These are phyloP conservation scores for Tryphoninae sp. DNA, from an alignment of 2,888 invertebrate species.

Conservation along the genomic window DNA sequence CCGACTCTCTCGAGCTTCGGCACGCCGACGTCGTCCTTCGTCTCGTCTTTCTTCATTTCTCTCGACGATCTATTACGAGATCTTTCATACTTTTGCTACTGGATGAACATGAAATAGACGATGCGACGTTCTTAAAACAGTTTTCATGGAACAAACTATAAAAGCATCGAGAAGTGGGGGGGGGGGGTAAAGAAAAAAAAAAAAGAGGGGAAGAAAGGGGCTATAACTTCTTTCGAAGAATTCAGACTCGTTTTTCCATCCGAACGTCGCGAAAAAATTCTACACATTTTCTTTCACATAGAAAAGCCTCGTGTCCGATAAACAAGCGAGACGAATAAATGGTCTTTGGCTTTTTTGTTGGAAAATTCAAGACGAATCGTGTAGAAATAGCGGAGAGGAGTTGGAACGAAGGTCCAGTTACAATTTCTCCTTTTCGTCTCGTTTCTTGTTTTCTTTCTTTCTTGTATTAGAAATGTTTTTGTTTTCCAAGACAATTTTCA, in stretches of 20 bases:
- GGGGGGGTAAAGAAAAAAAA: neutral
- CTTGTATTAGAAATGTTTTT: too few species aligned
- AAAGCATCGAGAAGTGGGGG: neutral
- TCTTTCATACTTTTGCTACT: slow-evolving; percentile 4
- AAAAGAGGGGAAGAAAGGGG: neutral
- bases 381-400: neutral
- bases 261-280: slow-evolving; percentile 15
- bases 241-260: slow-evolving; percentile 17
- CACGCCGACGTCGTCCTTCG: neutral
- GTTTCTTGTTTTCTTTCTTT: slow-evolving; percentile 15
- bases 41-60: neutral
- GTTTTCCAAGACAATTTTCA: too few species aligned
- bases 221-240: slow-evolving; percentile 42
- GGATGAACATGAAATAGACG: slow-evolving; percentile 24
- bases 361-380: slow-evolving; percentile 4
- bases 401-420: slow-evolving; percentile 40
- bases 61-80: slow-evolving; percentile 7
- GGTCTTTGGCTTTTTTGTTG: neutral
- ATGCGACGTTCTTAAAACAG: slow-evolving; percentile 38
- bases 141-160: slow-evolving; percentile 4
- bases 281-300: slow-evolving; percentile 4
- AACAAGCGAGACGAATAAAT: too few species aligned
- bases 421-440: slow-evolving; percentile 1
- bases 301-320: neutral
- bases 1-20: slow-evolving; percentile 7